A percentile compares a stretch with the other conserved stretches of the same genome.
phyloP scores from a whole-genome alignment of 1,140 invertebrate species.

The Drosophila tsacasi region DNA sequence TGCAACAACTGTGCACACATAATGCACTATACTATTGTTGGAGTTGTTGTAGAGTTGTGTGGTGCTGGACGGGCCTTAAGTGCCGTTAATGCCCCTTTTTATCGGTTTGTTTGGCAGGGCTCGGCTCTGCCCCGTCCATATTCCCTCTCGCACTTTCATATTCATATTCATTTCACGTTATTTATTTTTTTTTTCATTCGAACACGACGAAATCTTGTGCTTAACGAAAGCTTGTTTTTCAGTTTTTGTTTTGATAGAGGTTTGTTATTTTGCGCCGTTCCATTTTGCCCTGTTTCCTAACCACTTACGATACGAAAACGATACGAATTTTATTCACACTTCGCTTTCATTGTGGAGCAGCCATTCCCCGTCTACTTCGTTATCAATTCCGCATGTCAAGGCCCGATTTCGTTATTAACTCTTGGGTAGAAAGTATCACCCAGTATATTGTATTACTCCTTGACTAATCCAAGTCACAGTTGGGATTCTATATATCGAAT shows the following conservation, averaged over 20 bases:
- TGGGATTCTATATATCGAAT: neutral
- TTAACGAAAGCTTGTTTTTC: conserved; percentile 38
- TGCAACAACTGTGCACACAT: conserved; percentile 42
- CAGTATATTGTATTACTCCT: conserved; percentile 2
- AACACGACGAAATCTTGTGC: conserved; percentile 7
- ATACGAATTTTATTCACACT: conserved; percentile 28
- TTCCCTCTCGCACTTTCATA: conserved; percentile 1
- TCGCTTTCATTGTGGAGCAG: conserved; percentile 23
- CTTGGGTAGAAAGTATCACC: conserved; percentile 4
- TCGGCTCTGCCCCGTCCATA: conserved; percentile 3
- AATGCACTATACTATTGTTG: conserved; percentile 20
- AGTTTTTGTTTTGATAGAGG: conserved; percentile 66
- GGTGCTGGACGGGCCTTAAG: conserved; percentile 15
- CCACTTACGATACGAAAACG: conserved; percentile 16
- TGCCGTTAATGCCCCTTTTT: conserved; percentile 36
- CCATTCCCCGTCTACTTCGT: conserved; percentile 7
- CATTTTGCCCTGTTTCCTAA: conserved; percentile 26
- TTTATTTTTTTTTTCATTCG: conserved; percentile 13
- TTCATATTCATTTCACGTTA: conserved; percentile 41
- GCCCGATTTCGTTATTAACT: conserved; percentile 25
- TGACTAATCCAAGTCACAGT: conserved; percentile 8
- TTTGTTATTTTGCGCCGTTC: conserved; percentile 46
- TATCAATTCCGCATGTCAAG: conserved; percentile 50
- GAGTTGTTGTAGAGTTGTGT: conserved; percentile 1
- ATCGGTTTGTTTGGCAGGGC: conserved; percentile 26